Evolutionary conservation across 2,113 vertebrate genomes (phyloP).

Genomic region (Xiphorhynchus elegans): DNA sequence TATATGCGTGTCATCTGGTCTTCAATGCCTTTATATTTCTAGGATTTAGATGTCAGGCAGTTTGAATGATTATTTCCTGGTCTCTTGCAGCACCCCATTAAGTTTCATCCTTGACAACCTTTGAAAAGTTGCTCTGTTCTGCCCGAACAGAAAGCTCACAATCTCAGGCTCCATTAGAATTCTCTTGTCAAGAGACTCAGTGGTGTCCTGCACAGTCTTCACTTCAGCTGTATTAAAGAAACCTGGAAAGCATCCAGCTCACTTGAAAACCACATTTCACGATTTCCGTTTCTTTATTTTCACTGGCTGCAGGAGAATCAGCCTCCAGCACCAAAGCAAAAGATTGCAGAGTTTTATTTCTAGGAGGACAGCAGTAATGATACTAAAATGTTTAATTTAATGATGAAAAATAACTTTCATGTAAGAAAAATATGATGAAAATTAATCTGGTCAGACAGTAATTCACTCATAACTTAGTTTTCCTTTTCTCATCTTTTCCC

Average conservation of each 20-base stretch:
- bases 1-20: not conserved
- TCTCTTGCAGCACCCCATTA: not conserved
- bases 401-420: not conserved
- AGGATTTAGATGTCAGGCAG: not conserved
- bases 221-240: slow-evolving; percentile 13
- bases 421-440: not conserved
- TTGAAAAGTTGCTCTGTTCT: slow-evolving; percentile 31
- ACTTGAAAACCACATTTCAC: not conserved
- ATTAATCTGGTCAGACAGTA: not conserved
- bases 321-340: not conserved
- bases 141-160: slow-evolving; percentile 7
- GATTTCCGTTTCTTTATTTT: not conserved
- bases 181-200: not conserved
- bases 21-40: slow-evolving; percentile 19
- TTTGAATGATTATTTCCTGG: slow-evolving; percentile 38
- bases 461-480: not conserved
- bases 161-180: slow-evolving; percentile 28
- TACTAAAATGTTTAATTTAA: not conserved
- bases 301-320: not conserved
- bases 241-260: slow-evolving; percentile 31
- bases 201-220: not conserved
- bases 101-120: slow-evolving; percentile 14
- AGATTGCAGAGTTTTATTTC: not conserved
- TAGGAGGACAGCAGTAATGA: not conserved
- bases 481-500: not conserved